Evolutionary conservation across 1,140 invertebrate genomes (phyloP).

Genomic region (Plutomurus gul): DNA sequence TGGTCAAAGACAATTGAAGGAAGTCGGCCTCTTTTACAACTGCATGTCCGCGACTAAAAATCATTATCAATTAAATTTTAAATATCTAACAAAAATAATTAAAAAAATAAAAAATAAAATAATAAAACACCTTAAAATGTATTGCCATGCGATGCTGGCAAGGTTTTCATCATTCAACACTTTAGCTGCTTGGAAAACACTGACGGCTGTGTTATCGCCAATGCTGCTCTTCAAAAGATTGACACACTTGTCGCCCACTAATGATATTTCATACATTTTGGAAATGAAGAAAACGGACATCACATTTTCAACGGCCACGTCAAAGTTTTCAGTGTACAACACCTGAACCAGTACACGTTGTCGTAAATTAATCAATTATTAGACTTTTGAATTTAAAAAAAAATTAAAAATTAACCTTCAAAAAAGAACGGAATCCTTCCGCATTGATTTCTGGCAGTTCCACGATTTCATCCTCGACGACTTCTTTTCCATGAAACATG

Average conservation of each 20-base stretch:
- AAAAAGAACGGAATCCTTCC: conserved; percentile 33
- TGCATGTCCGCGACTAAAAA: conserved; percentile 25
- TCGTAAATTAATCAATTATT: too few species aligned
- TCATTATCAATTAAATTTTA: not conserved
- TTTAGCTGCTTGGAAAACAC: conserved; percentile 42
- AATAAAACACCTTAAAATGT: conserved; percentile 24
- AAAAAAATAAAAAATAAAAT: not conserved
- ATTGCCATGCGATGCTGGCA: conserved; percentile 27
- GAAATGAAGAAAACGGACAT: conserved; percentile 43
- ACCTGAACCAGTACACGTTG: conserved; percentile 17
- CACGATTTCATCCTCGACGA: not conserved
- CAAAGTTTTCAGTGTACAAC: conserved; percentile 42
- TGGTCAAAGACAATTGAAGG: conserved; percentile 13
- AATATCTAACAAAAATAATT: not conserved
- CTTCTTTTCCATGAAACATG: conserved; percentile 72
- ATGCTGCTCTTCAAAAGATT: conserved; percentile 34
- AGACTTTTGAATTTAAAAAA: too few species aligned
- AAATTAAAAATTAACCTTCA: conserved; percentile 34
- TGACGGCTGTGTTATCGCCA: conserved; percentile 39
- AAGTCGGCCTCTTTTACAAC: conserved; percentile 41
- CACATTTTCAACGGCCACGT: conserved; percentile 40
- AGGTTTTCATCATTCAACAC: conserved; percentile 30
- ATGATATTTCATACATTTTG: conserved; percentile 13
- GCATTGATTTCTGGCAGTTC: conserved; percentile 17
- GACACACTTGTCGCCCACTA: conserved; percentile 34